These are phyloP conservation scores for Lottia gigantea DNA, from an alignment of 2,888 invertebrate genomes.

Conservation along the genomic window DNA sequence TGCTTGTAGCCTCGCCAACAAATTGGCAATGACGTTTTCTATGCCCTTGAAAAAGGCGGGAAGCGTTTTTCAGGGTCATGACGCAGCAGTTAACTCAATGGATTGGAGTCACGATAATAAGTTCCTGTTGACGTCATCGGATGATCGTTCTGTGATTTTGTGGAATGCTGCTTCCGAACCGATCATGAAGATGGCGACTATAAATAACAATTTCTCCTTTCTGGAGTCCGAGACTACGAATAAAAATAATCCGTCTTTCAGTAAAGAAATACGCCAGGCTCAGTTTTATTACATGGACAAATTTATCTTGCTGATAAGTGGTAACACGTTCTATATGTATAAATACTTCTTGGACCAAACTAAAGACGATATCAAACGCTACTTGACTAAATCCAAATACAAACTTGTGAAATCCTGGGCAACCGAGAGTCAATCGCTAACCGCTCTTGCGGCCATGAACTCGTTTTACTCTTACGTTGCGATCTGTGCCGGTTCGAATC, in stretches of 20 bases:
- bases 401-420: conserved; percentile 56
- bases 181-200: conserved; percentile 49
- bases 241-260: conserved; percentile 42
- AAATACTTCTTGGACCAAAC: conserved; percentile 61
- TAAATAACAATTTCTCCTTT: conserved; percentile 42
- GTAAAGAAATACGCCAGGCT: conserved; percentile 57
- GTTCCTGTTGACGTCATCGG: conserved; percentile 58
- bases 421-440: conserved; percentile 52
- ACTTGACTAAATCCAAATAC: conserved; percentile 60
- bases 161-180: conserved; percentile 60
- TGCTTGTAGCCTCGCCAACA: conserved; percentile 61
- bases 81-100: conserved; percentile 53
- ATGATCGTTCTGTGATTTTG: conserved; percentile 60
- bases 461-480: conserved; percentile 65
- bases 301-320: conserved; percentile 60
- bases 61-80: conserved; percentile 55
- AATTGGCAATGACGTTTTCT: conserved; percentile 55
- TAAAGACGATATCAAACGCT: conserved; percentile 64
- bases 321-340: conserved; percentile 58
- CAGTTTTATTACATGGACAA: conserved; percentile 68
- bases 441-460: conserved; percentile 63
- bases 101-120: conserved; percentile 58
- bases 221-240: conserved; percentile 12
- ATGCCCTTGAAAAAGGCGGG: conserved; percentile 53
- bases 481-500: conserved; percentile 64